Base-by-base conservation (phyloP, 2,888 invertebrate species). In the Heliconius sara region DNA sequence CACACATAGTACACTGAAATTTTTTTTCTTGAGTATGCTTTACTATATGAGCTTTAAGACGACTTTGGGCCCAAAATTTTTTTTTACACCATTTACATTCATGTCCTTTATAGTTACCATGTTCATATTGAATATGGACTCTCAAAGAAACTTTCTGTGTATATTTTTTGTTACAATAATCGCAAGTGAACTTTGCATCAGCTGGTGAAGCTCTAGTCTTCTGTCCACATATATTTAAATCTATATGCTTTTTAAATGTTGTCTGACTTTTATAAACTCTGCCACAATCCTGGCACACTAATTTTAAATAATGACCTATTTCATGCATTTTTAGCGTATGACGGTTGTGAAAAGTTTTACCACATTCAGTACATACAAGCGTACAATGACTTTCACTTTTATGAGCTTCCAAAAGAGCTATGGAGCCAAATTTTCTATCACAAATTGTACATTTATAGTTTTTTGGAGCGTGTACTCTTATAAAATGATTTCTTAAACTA, bases 111-210 rank as follows among this genome's bases (percentile, higher is more conserved):
- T 92, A 92, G 83, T 91, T 92, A 0, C 91, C 91, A 85, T 94
- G 94, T 79, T 93, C 92, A 83, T 92, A 91, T 81, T 92, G 93
- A 79, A 94, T 93, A 78, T 94, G 94, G 16, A 94, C 93, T 79
- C 93, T 82, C 63, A 94, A 82, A 5, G 93, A 90, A 34, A 93
- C 89, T 83, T 94, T 94, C 52, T 94, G 93, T 0, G 92, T 91
- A 77, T 93, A 94, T 80, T 89, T 92, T 80, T 93, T 94, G 63
- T 91, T 88, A 77, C 94, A 94, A 84, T 93, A 90, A 83, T 94
- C 93, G 79, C 94, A 94, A 6, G 91, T 92, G 60, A 86, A 92
- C 34, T 90, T 90, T 0, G 90, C 93, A 82, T 92, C 83, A 0
- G 89, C 86, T 0, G 90, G 92, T 22, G 86, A 86, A 0, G 92